A percentile compares a stretch with the other conserved stretches of the same genome.
Conservation (phyloP, 2,797 vertebrate species). For the Artibeus lituratus region DNA sequence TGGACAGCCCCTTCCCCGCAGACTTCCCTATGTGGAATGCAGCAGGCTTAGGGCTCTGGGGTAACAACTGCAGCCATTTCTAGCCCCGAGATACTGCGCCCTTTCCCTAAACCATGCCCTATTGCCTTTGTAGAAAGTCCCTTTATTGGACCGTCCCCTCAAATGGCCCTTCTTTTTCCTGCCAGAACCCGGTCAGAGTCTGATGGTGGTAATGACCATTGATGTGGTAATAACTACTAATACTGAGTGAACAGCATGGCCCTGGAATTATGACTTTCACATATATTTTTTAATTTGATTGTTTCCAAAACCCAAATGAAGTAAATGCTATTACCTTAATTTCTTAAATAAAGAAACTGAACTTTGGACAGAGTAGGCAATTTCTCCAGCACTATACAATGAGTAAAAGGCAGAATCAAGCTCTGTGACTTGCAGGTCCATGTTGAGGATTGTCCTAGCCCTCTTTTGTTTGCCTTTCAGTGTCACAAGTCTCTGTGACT, state of each 20-base stretch:
- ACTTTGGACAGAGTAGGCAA: not conserved
- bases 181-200: not conserved
- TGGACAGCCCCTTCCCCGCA: not conserved
- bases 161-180: not conserved
- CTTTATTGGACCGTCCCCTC: not conserved
- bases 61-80: not conserved
- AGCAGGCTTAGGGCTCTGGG: not conserved
- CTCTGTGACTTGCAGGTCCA: not conserved
- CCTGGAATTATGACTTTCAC: not conserved
- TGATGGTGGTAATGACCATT: not conserved
- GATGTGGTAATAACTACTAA: not conserved
- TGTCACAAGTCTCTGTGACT: rapidly evolving
- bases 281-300: not conserved
- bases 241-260: not conserved
- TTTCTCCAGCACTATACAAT: not conserved
- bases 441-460: not conserved
- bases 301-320: not conserved
- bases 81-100: not conserved
- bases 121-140: not conserved
- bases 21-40: not conserved
- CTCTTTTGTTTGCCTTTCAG: not conserved
- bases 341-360: not conserved
- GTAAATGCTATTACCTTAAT: not conserved
- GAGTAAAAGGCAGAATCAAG: not conserved
- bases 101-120: not conserved